Base-by-base conservation (phyloP, 2,113 vertebrate species). In the Thunnus thynnus region DNA sequence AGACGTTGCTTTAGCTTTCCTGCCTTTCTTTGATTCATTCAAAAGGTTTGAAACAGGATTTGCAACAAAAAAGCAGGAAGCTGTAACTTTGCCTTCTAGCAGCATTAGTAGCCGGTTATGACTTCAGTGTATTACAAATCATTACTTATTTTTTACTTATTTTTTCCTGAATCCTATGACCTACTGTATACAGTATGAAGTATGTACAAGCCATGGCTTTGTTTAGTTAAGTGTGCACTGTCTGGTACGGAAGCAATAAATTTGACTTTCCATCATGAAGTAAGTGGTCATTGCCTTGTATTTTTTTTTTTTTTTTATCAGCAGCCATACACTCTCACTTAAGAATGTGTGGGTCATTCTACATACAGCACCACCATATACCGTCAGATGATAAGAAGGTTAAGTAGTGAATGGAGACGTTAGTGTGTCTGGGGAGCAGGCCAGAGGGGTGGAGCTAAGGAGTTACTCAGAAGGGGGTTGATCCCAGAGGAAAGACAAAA, bases 401-500 rank as follows among this genome's bases (percentile, higher is more conserved):
- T 17, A 30, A 73, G 57, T 61, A 65, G 60, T 85, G 86, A 81
- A 70, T 79, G 85, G 74, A 89, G 82, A 89, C 52, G 70, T 52
- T 17, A 56, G 69, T 7, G 76, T 51, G 46, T 46, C 72, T 78
- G 17, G 48, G 78, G 64, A 69, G 80, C 44, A 60, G 76, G 68
- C 13, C 2, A n/a, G n/a, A 62, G 82, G 58, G 81, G 64, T 11
- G 72, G 83, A 46, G 88, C 70, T 77, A 58, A 22, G 44, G 25
- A 69, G 64, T 69, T 47, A 11, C 20, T 25, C 13, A 17, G 58
- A 16, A 1, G 41, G 25, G 5, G 18, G 32, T 46, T 36, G 52
- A 74, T 91, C 92, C 90, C 93, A 44, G 67, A 78, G 89, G 93
- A 91, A 89, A 89, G 92, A 94, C 92, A 92, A 89, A 95, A 94